phyloP scores from a whole-genome alignment of 2,113 vertebrate genomes.

The Caretta caretta region DNA sequence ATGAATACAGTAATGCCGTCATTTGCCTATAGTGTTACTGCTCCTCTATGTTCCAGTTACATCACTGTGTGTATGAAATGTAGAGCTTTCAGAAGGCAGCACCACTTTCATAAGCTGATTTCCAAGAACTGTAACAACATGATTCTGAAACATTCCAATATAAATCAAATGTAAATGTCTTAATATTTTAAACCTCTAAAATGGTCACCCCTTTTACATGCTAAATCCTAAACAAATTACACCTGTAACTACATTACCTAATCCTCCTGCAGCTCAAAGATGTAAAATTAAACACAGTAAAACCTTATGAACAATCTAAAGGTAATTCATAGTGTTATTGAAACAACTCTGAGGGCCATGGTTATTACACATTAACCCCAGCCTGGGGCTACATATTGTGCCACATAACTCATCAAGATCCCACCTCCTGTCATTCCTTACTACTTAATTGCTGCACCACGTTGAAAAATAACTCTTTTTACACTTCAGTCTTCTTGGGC shows the following conservation, averaged over 20 bases:
- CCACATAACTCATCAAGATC: background rate
- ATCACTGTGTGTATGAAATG: background rate
- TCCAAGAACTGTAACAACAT: background rate
- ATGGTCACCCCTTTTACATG: background rate
- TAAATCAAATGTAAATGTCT: background rate
- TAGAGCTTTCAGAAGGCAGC: background rate
- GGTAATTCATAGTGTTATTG: conserved; percentile 16
- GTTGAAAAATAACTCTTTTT: background rate
- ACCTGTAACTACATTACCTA: background rate
- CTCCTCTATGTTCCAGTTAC: background rate
- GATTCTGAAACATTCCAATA: background rate
- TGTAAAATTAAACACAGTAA: conserved; percentile 6
- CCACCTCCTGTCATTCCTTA: conserved; percentile 23
- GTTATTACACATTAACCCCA: conserved; percentile 2
- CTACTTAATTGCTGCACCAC: background rate
- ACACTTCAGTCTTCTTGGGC: conserved; percentile 18
- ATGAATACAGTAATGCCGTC: background rate
- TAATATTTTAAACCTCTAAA: background rate
- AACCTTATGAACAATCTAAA: background rate
- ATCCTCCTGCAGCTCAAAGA: background rate
- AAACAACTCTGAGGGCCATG: conserved; percentile 3
- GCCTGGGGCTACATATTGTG: background rate
- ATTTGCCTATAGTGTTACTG: background rate
- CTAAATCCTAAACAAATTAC: conserved; percentile 11
- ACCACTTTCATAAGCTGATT: background rate